phyloP scores from a whole-genome alignment of 2,797 vertebrate species.

The Pseudochirops cupreus region DNA sequence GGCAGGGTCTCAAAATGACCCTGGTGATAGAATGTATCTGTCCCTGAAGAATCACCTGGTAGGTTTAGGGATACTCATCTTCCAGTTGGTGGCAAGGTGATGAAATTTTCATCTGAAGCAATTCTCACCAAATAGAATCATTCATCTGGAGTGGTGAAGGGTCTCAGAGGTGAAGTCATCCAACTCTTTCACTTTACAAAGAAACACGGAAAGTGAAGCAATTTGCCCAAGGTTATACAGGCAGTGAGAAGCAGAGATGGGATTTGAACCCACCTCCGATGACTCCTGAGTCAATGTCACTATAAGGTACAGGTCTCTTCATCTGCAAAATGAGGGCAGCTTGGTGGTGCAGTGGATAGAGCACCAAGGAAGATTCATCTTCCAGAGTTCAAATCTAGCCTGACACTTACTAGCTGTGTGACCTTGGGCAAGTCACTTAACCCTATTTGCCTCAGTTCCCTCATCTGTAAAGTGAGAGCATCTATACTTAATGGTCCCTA shows the following conservation, averaged over 20 bases:
- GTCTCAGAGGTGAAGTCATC: neutral
- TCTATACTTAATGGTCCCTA: neutral
- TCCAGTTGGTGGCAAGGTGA: neutral
- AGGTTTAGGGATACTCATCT: neutral
- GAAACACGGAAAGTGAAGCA: neutral
- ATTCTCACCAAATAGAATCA: neutral
- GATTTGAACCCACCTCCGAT: neutral
- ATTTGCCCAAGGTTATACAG: neutral
- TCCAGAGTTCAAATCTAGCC: neutral
- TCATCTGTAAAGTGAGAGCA: neutral
- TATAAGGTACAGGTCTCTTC: neutral
- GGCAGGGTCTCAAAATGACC: neutral
- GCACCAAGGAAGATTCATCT: neutral
- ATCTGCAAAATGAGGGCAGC: neutral
- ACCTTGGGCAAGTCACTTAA: neutral
- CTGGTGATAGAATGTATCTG: neutral
- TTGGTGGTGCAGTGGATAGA: too few species aligned
- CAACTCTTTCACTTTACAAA: neutral
- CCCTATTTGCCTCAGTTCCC: neutral
- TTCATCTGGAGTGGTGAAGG: neutral
- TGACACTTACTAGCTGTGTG: neutral
- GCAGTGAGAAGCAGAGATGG: neutral
- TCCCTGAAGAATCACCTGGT: neutral
- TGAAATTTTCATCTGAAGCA: neutral
- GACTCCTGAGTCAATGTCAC: neutral